phyloP scores from a whole-genome alignment of 2,113 vertebrate species.

The Gallinago paraguaiae region DNA sequence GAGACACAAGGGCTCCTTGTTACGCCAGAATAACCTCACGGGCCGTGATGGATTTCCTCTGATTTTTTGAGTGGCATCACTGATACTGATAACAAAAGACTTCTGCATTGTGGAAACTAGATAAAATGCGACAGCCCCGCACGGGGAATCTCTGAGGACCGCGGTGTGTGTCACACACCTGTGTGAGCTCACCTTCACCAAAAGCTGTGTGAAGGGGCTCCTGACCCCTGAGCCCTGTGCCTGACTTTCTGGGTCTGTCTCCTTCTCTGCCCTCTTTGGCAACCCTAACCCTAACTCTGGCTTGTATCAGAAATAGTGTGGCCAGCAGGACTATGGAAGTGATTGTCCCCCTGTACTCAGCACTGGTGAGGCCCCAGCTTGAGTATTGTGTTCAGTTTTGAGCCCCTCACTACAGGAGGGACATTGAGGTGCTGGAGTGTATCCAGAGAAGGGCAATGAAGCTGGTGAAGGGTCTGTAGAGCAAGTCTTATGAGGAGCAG shows the following conservation, averaged over 20 bases:
- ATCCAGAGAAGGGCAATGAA: not conserved
- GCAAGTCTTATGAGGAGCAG: not conserved
- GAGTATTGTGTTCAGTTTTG: not conserved
- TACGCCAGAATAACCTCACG: not conserved
- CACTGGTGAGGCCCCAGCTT: not conserved
- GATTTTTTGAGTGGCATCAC: not conserved
- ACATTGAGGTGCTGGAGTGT: not conserved
- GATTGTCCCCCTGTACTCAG: not conserved
- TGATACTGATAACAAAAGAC: not conserved
- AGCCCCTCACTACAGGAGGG: not conserved
- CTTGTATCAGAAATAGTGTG: not conserved
- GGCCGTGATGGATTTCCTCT: slow-evolving; percentile 18
- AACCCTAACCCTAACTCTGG: not conserved
- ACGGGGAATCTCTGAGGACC: not conserved
- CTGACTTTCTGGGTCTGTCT: not conserved
- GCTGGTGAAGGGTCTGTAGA: not conserved
- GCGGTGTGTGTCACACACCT: rapidly evolving
- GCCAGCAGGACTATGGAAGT: not conserved
- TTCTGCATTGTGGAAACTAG: not conserved
- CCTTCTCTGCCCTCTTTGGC: not conserved
- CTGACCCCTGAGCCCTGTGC: rapidly evolving
- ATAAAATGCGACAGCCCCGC: rapidly evolving
- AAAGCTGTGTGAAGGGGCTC: not conserved
- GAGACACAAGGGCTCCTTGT: not conserved
- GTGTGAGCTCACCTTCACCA: rapidly evolving